phyloP scores from a whole-genome alignment of 2,113 vertebrate genomes.

The Stomatorhinus ivindoensis region DNA sequence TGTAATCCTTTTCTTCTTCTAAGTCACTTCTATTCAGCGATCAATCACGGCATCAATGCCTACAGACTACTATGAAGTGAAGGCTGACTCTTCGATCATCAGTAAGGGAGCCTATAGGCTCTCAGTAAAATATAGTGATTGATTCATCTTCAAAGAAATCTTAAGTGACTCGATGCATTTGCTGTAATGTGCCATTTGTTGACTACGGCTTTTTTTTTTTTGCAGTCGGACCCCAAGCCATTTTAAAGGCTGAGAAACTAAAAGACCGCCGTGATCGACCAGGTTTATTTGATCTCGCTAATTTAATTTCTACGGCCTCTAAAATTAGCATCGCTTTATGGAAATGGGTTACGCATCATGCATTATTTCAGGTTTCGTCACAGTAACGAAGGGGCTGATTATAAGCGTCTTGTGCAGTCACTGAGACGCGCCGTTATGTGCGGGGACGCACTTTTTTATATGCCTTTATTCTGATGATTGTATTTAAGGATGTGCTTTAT shows the following conservation, averaged over 20 bases:
- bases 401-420: not conserved
- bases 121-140: conserved; percentile 80
- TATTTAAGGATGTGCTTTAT: not conserved
- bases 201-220: conserved; percentile 43
- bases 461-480: not conserved
- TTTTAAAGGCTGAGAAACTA: conserved; percentile 54
- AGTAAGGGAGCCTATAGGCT: conserved; percentile 66
- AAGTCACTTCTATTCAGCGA: conserved; percentile 79
- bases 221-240: conserved; percentile 37
- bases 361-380: not conserved
- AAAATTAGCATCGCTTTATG: not conserved
- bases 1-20: conserved; percentile 77
- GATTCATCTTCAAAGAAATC: conserved; percentile 80
- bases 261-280: conserved; percentile 19
- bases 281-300: not conserved
- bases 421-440: not conserved
- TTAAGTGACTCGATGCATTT: conserved; percentile 58
- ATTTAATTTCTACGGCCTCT: not conserved
- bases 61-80: conserved; percentile 74
- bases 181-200: conserved; percentile 57
- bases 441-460: not conserved
- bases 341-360: not conserved
- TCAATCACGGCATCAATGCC: conserved; percentile 85
- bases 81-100: conserved; percentile 74
- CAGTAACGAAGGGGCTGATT: not conserved